These are phyloP conservation scores for Spodoptera littoralis DNA, from an alignment of 2,888 invertebrate genomes.

Conservation along the genomic window DNA sequence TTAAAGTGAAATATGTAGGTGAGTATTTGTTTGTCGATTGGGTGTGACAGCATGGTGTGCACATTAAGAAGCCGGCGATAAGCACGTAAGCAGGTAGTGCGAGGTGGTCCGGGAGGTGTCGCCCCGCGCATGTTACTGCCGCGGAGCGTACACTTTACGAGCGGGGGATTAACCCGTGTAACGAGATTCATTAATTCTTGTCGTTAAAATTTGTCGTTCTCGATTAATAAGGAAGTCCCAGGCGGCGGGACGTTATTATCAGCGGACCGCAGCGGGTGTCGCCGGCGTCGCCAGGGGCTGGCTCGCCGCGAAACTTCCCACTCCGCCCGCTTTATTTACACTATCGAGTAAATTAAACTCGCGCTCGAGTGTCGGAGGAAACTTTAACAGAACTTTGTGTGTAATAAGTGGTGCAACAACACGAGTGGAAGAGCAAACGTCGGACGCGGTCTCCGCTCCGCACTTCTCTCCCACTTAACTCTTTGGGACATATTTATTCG, in stretches of 20 bases:
- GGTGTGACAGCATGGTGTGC: neutral
- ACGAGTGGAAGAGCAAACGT: conserved; percentile 89
- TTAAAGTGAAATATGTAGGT: no score
- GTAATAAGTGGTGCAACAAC: conserved; percentile 90
- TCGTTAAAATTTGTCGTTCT: conserved; percentile 90
- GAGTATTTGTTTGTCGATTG: no score
- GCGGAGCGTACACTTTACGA: conserved; percentile 87
- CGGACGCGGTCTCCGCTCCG: conserved; percentile 86
- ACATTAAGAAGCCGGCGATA: conserved; percentile 22
- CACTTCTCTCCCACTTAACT: conserved; percentile 88
- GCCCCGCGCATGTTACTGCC: conserved; percentile 83
- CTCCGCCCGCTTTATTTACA: conserved; percentile 89
- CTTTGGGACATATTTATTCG: conserved; percentile 89
- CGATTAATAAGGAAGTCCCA: conserved; percentile 89
- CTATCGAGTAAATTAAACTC: conserved; percentile 90
- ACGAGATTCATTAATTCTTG: conserved; percentile 90
- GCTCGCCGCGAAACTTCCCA: conserved; percentile 85
- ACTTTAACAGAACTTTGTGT: conserved; percentile 89
- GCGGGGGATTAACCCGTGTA: conserved; percentile 89
- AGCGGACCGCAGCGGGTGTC: conserved; percentile 82
- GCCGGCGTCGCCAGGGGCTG: conserved; percentile 70
- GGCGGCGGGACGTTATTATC: conserved; percentile 86
- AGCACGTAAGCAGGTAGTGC: conserved; percentile 54
- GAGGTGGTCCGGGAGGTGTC: conserved; percentile 62
- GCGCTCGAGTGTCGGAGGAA: conserved; percentile 87